Percentiles rank a stretch among this genome's conserved stretches.
These are phyloP conservation scores for Clarias laeviceps DNA, from an alignment of 2,797 vertebrate genomes.

Conservation along the genomic window DNA sequence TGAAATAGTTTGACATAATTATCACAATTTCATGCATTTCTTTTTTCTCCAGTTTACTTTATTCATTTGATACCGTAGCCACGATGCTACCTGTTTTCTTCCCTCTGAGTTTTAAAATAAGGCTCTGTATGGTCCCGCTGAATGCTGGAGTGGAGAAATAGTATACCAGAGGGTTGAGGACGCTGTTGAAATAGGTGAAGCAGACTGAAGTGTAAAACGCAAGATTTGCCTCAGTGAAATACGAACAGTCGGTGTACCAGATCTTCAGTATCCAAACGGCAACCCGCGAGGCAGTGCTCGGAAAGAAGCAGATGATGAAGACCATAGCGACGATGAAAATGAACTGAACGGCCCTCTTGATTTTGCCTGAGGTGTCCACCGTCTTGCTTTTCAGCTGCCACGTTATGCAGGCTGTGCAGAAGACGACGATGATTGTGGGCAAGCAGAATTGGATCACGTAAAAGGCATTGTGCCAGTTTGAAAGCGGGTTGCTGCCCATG, in stretches of 20 bases:
- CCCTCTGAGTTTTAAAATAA: constrained; percentile 66
- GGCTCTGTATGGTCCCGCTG: constrained; percentile 67
- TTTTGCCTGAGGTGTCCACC: constrained; percentile 73
- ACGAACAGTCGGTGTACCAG: constrained; percentile 70
- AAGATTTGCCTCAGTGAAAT: constrained; percentile 72
- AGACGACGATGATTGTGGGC: constrained; percentile 71
- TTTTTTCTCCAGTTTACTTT: not conserved
- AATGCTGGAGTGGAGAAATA: constrained; percentile 79
- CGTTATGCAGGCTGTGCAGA: constrained; percentile 74
- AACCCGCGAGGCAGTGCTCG: constrained; percentile 75
- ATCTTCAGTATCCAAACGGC: constrained; percentile 74
- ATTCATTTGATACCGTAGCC: not conserved
- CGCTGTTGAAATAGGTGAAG: constrained; percentile 82
- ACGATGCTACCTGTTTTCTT: constrained; percentile 24
- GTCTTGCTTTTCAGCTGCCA: constrained; percentile 75
- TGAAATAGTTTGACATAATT: not conserved
- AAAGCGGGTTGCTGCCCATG: constrained; percentile 65
- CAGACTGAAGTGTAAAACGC: constrained; percentile 77
- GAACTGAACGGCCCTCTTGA: constrained; percentile 76
- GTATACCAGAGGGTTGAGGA: constrained; percentile 79
- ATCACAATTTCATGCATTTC: not conserved
- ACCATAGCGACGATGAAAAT: constrained; percentile 74
- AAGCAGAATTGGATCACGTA: constrained; percentile 75
- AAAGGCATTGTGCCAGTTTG: constrained; percentile 78
- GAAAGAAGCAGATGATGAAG: constrained; percentile 78